Percentiles rank a stretch among this genome's conserved stretches.
These are phyloP conservation scores for Andricus grossulariae DNA, from an alignment of 1,140 invertebrate genomes.

Conservation along the genomic window DNA sequence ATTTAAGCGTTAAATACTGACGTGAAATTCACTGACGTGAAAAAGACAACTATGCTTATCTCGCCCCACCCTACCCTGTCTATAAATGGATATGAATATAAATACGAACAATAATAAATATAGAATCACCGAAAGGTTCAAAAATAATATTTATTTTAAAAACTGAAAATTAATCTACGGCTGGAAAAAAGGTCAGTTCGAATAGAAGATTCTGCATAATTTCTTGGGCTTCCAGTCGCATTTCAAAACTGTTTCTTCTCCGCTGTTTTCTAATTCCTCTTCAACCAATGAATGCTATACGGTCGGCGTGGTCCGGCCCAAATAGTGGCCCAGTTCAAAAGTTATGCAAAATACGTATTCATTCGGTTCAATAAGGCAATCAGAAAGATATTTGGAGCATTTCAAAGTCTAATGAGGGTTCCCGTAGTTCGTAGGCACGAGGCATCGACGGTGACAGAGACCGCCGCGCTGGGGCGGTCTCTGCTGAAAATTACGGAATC, in stretches of 20 bases:
- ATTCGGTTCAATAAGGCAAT: conserved; percentile 49
- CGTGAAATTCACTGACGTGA: too few relatives aligned
- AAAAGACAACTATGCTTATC: too few relatives aligned
- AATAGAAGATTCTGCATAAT: conserved; percentile 45
- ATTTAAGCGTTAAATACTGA: too few relatives aligned
- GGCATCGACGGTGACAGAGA: neutral
- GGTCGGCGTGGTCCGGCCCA: conserved; percentile 31
- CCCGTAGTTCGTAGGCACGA: conserved; percentile 12
- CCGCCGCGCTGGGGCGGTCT: too few relatives aligned
- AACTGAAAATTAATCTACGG: conserved; percentile 23
- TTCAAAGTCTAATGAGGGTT: conserved; percentile 49
- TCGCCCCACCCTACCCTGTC: too few relatives aligned
- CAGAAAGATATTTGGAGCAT: conserved; percentile 47
- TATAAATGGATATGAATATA: too few relatives aligned
- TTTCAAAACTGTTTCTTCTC: conserved; percentile 24
- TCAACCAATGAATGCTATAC: conserved; percentile 20
- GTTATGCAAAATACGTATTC: conserved; percentile 50
- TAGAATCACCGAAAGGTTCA: too few relatives aligned
- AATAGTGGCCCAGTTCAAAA: conserved; percentile 45
- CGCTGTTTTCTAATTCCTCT: conserved; percentile 22
- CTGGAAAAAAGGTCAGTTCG: conserved; percentile 10
- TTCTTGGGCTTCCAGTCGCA: conserved; percentile 39
- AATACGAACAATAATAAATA: too few relatives aligned
- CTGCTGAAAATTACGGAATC: too few relatives aligned
- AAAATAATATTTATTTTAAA: neutral